Base-by-base conservation (phyloP, 2,888 invertebrate genomes). In the Unio pictorum region DNA sequence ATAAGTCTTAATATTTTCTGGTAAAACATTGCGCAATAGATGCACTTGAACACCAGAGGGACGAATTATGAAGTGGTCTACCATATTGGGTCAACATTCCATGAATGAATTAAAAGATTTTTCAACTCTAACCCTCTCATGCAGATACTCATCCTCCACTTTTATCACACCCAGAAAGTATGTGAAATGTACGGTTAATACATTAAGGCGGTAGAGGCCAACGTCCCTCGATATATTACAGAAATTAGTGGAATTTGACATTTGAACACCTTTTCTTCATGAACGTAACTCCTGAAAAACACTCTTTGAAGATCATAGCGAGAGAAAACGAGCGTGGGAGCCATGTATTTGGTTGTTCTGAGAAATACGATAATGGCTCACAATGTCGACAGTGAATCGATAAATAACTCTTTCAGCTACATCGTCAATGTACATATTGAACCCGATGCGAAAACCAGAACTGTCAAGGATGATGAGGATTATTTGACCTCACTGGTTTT, bases 331-430 rank as follows among this genome's bases (percentile, higher is more conserved):
- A 5, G 30, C 62, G 54, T 5, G 61, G 54, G 20, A 61, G 63
- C 18, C 66, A 73, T 30, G 68, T 66, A 28, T 68, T 56, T 58
- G 79, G 79, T 7, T 79, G 79, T 59, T 72, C 70, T 20, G 26
- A 63, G 18, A 63, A 66, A 23, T 23, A 23, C 23, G 55, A 54
- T 68, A 15, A n/a, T 71, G 17, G 70, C 63, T 3, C 71, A 72
- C 65, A 70, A 71, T n/a, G 73, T 78, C 70, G 80, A 80, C 71
- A 69, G 72, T 34, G 72, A 78, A 60, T 76, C 76, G 6, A 26
- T 64, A 34, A 71, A 73, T 20, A 73, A 72, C 55, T 58, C 67
- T 8, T 72, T 64, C 63, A 75, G 78, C n/a, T 80, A 76, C 61
- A 64, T 78, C 20, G 69, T 74, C 20, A 69, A 61, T 34, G 77